A percentile compares a stretch with the other conserved stretches of the same genome.
Conservation (phyloP, 2,113 vertebrate species). For the Carollia perspicillata region DNA sequence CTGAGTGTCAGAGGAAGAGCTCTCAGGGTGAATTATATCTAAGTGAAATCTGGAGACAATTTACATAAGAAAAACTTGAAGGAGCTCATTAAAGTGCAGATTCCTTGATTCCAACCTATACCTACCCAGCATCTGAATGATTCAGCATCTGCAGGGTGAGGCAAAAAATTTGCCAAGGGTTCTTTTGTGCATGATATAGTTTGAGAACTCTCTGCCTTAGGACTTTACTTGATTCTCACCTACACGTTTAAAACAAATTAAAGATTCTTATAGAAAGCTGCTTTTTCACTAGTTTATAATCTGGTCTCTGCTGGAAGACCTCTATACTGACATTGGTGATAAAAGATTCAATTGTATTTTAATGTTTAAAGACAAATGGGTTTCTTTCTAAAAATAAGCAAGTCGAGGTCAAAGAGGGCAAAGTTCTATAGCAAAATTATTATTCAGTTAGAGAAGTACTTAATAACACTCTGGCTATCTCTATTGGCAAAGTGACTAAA, state of each 20-base stretch:
- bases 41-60: background rate
- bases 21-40: background rate
- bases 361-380: slow-evolving; percentile 44
- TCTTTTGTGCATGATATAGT: background rate
- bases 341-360: slow-evolving; percentile 58
- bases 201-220: background rate
- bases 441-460: background rate
- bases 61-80: background rate
- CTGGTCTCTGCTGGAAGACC: slow-evolving; percentile 27
- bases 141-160: background rate
- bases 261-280: background rate
- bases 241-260: slow-evolving; percentile 20
- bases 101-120: background rate
- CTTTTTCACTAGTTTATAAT: slow-evolving; percentile 21
- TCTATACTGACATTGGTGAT: slow-evolving; percentile 33
- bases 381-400: slow-evolving; percentile 62
- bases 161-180: background rate
- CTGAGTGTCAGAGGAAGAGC: background rate
- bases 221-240: background rate
- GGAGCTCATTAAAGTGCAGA: background rate
- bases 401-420: background rate
- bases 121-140: background rate
- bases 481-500: background rate
- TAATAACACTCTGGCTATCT: slow-evolving; percentile 25
- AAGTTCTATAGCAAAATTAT: slow-evolving; percentile 37